Evolutionary conservation across 2,113 vertebrate genomes (phyloP).

Genomic region (Mohoua ochrocephala): DNA sequence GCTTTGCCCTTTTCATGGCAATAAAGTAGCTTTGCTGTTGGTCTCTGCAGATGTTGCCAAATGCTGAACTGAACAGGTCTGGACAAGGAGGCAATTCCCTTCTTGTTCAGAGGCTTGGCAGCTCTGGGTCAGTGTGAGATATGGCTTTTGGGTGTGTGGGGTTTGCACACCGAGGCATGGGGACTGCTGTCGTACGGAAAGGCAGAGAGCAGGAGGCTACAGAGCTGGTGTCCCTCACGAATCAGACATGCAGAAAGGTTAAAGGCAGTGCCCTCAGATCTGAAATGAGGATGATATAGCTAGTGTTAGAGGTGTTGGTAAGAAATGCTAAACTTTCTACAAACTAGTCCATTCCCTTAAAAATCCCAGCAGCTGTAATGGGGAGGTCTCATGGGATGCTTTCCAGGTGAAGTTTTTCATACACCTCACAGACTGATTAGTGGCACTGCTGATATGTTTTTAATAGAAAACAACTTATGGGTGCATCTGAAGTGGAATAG

Average conservation of each 20-base stretch:
- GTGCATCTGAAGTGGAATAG: background rate
- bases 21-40: background rate
- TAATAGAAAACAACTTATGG: background rate
- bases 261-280: background rate
- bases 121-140: background rate
- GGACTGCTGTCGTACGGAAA: rapidly evolving
- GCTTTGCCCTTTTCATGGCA: background rate
- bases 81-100: background rate
- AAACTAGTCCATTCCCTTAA: background rate
- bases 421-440: background rate
- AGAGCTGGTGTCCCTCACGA: background rate
- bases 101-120: background rate
- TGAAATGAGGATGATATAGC: background rate
- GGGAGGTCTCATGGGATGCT: background rate
- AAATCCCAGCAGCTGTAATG: background rate
- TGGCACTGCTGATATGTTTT: background rate
- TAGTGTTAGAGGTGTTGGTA: background rate
- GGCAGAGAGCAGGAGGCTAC: background rate
- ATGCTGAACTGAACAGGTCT: background rate
- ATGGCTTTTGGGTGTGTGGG: background rate
- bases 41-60: background rate
- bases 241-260: background rate
- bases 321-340: background rate
- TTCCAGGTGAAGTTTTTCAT: background rate
- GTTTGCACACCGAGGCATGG: rapidly evolving